Percentiles rank a stretch among this genome's conserved stretches.
These are phyloP conservation scores for Colostygia pectinataria DNA, from an alignment of 2,888 invertebrate genomes.

Conservation along the genomic window DNA sequence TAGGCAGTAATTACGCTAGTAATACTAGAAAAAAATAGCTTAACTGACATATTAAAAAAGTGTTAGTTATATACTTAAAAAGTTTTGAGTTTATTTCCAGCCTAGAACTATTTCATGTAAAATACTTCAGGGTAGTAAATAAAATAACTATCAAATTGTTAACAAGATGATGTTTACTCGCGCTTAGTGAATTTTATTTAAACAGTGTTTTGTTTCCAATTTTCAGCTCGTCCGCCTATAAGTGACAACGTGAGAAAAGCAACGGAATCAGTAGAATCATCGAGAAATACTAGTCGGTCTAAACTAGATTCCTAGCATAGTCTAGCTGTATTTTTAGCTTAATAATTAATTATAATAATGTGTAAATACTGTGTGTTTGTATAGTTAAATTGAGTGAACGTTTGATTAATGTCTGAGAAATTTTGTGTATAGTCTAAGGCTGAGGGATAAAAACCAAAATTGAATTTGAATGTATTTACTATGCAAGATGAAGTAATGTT, in stretches of 20 bases:
- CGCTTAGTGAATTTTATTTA: too few relatives aligned
- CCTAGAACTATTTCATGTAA: too few relatives aligned
- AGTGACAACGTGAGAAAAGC: slow-evolving; percentile 61
- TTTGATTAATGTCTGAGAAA: neutral
- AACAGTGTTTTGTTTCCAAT: slow-evolving; percentile 17
- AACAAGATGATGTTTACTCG: too few relatives aligned
- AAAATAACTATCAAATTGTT: too few relatives aligned
- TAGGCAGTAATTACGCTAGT: too few relatives aligned
- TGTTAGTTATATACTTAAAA: too few relatives aligned
- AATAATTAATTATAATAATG: slow-evolving; percentile 3
- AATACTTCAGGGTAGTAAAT: too few relatives aligned
- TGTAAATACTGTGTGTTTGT: slow-evolving; percentile 24
- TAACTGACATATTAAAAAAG: too few relatives aligned
- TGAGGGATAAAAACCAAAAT: slow-evolving; percentile 1
- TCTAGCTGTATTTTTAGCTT: slow-evolving; percentile 8
- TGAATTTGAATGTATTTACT: neutral
- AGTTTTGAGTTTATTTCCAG: too few relatives aligned
- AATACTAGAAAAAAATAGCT: too few relatives aligned
- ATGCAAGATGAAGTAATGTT: neutral
- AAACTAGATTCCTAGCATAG: slow-evolving; percentile 67
- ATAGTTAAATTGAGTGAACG: neutral
- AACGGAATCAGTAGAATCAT: slow-evolving; percentile 52
- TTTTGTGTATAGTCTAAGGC: neutral
- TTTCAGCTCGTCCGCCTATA: slow-evolving; percentile 64
- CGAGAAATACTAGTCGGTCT: slow-evolving; percentile 74